These are phyloP conservation scores for Drosophila setifemur DNA, from an alignment of 1,140 invertebrate genomes.

Conservation along the genomic window DNA sequence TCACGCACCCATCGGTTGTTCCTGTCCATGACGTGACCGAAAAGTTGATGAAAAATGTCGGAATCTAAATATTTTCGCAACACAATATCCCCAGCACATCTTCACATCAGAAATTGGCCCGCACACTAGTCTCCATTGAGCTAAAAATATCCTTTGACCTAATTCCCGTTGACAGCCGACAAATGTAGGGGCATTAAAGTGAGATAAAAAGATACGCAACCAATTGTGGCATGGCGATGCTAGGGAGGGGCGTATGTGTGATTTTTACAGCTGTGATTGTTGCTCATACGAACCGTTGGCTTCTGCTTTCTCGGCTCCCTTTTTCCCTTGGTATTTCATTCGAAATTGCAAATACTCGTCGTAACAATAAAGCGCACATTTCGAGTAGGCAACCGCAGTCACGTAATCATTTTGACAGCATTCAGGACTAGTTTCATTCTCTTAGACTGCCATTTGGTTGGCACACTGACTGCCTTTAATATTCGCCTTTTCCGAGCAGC, in stretches of 20 bases:
- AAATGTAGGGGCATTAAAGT: conserved; percentile 58
- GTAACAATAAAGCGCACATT: conserved; percentile 56
- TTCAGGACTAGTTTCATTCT: conserved; percentile 17
- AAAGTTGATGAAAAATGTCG: conserved; percentile 55
- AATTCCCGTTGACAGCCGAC: conserved; percentile 73
- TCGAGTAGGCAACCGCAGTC: conserved; percentile 43
- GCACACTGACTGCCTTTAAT: conserved; percentile 16
- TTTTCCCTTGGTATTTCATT: conserved; percentile 13
- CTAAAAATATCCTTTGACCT: conserved; percentile 77
- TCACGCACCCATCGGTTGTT: neutral
- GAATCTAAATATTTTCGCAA: conserved; percentile 52
- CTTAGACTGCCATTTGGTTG: neutral
- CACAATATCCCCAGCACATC: too few relatives aligned
- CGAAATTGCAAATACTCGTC: conserved; percentile 55
- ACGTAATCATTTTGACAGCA: conserved; percentile 55
- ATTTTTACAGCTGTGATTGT: conserved; percentile 61
- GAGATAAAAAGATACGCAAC: conserved; percentile 36
- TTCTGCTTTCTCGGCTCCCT: neutral
- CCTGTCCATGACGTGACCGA: conserved; percentile 37
- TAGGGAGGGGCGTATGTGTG: conserved; percentile 52
- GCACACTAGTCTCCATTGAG: conserved; percentile 5
- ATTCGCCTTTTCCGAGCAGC: neutral
- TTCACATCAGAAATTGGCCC: conserved; percentile 26
- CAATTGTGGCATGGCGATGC: conserved; percentile 7
- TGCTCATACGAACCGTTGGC: conserved; percentile 52